A percentile compares a stretch with the other conserved stretches of the same genome.
phyloP scores from a whole-genome alignment of 2,113 vertebrate genomes.

The Trogon melanurus region DNA sequence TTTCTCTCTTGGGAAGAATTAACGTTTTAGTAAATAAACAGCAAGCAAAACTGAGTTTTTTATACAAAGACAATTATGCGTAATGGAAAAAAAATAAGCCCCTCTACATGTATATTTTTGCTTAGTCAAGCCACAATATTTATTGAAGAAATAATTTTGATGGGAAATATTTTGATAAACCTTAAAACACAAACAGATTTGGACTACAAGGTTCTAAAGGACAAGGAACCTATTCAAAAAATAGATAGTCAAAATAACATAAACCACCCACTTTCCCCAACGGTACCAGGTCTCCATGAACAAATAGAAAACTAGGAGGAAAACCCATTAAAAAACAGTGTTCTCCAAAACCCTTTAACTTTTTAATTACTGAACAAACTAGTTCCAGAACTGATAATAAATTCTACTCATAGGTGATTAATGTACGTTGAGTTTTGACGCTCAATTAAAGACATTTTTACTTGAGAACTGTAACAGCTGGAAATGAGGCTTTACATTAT shows the following conservation, averaged over 20 bases:
- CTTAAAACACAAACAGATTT: background rate
- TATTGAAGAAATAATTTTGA: conserved; percentile 24
- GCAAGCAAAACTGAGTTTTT: conserved; percentile 17
- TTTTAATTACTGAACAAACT: background rate
- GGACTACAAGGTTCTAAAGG: background rate
- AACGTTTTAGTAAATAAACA: conserved; percentile 1
- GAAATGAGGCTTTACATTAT: background rate
- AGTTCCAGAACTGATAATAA: background rate
- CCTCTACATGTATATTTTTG: conserved; percentile 8
- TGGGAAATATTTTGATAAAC: conserved; percentile 35
- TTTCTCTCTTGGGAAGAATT: background rate
- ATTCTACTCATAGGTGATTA: background rate
- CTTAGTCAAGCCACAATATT: conserved; percentile 37
- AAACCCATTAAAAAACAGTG: background rate
- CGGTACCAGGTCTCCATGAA: background rate
- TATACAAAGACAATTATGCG: background rate
- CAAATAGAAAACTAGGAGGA: background rate
- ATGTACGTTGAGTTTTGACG: background rate
- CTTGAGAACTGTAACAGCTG: background rate
- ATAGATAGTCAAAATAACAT: background rate
- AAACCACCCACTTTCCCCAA: background rate
- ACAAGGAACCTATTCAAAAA: background rate
- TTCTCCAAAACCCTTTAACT: background rate
- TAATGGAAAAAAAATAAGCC: background rate
- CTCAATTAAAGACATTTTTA: conserved; percentile 19